phyloP scores from a whole-genome alignment of 2,888 invertebrate species.

The Xestia ashworthii region DNA sequence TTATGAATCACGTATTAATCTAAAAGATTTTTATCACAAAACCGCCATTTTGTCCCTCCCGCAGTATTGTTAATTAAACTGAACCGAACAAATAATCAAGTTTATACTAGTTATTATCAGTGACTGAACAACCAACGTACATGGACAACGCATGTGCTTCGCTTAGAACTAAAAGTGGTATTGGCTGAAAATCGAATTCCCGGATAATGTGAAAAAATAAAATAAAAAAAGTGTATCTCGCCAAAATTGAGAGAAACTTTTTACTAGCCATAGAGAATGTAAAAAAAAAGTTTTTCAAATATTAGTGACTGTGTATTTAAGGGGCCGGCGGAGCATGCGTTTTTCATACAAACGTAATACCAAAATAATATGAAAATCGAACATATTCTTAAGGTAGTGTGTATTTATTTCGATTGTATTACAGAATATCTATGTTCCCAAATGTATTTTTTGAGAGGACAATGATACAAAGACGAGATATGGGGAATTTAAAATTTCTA shows the following conservation, averaged over 20 bases:
- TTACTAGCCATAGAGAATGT: constrained; percentile 31
- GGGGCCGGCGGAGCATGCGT: too few relatives aligned
- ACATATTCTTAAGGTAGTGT: too few relatives aligned
- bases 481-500: too few relatives aligned
- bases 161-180: constrained; percentile 77
- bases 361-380: too few relatives aligned
- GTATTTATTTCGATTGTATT: too few relatives aligned
- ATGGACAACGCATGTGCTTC: constrained; percentile 75
- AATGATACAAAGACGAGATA: too few relatives aligned
- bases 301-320: constrained; percentile 12
- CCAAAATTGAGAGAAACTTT: constrained; percentile 72
- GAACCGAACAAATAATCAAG: constrained; percentile 38
- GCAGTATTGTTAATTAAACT: constrained; percentile 49
- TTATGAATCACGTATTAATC: not conserved
- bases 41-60: constrained; percentile 43
- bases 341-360: too few relatives aligned
- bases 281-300: constrained; percentile 25
- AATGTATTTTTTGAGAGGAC: too few relatives aligned
- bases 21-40: constrained; percentile 7
- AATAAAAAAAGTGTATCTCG: constrained; percentile 49
- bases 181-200: constrained; percentile 75
- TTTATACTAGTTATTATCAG: constrained; percentile 50
- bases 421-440: too few relatives aligned
- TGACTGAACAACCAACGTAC: constrained; percentile 69
- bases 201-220: constrained; percentile 51